Percentiles rank a stretch among this genome's conserved stretches.
These are phyloP conservation scores for Valencia hispanica DNA, from an alignment of 2,797 vertebrate species.

Conservation along the genomic window DNA sequence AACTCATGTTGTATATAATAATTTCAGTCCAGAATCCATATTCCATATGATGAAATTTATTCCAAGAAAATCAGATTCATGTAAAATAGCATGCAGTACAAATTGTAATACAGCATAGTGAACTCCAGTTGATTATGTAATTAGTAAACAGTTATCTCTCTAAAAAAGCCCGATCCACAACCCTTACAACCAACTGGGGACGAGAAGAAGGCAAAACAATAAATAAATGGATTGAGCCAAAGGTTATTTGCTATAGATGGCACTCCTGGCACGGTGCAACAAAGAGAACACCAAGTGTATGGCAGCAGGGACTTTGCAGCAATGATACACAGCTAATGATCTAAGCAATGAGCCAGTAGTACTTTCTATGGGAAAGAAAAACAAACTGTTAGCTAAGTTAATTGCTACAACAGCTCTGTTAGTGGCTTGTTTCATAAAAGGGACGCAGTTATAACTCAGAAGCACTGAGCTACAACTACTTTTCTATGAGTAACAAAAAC, in stretches of 20 bases:
- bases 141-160: no score
- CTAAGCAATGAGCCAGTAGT: background rate
- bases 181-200: no score
- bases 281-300: no score
- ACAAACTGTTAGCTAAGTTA: background rate
- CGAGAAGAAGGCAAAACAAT: no score
- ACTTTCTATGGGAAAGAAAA: background rate
- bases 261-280: no score
- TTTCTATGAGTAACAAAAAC: background rate
- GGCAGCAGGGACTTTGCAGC: background rate
- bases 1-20: background rate
- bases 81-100: background rate
- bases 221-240: no score
- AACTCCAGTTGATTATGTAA: no score
- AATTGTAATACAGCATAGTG: background rate
- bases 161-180: no score
- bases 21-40: background rate
- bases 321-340: background rate
- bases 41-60: background rate
- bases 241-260: no score
- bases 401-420: no score
- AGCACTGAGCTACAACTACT: background rate
- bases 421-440: background rate
- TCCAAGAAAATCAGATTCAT: background rate
- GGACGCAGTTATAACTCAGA: background rate